These are phyloP conservation scores for Tauraco erythrolophus DNA, from an alignment of 2,113 vertebrate genomes.

Conservation along the genomic window DNA sequence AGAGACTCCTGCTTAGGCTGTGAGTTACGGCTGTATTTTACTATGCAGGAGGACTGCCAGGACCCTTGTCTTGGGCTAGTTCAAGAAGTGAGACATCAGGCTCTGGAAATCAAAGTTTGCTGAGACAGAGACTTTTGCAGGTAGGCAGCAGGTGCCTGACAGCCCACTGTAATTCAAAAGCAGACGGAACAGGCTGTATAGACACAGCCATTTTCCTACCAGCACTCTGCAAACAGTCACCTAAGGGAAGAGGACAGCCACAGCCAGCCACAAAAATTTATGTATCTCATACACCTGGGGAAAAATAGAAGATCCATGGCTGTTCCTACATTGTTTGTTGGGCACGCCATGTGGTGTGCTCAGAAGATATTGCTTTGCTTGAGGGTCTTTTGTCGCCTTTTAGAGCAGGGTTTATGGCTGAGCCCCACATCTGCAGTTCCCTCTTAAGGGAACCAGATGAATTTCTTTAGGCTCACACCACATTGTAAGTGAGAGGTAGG, in stretches of 20 bases:
- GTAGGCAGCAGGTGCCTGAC: background rate
- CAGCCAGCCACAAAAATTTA: background rate
- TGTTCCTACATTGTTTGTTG: background rate
- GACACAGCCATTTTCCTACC: background rate
- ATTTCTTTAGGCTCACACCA: background rate
- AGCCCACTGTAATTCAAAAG: background rate
- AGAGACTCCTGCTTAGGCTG: background rate
- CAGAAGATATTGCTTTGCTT: background rate
- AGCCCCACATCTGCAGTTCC: background rate
- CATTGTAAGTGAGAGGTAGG: background rate
- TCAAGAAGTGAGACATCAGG: background rate
- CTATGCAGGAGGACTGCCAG: no score
- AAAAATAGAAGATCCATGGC: background rate
- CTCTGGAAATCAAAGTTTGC: background rate
- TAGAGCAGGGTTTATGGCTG: background rate
- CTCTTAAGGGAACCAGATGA: background rate
- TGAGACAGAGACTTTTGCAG: background rate
- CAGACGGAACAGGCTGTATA: background rate
- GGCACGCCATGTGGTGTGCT: background rate
- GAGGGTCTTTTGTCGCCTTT: background rate
- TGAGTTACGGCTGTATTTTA: accelerated
- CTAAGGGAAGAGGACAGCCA: background rate
- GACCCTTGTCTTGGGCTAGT: background rate
- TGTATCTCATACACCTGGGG: background rate
- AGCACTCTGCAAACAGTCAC: background rate